A percentile compares a stretch with the other conserved stretches of the same genome.
phyloP scores from a whole-genome alignment of 2,888 invertebrate species.

The Tetropium fuscum region DNA sequence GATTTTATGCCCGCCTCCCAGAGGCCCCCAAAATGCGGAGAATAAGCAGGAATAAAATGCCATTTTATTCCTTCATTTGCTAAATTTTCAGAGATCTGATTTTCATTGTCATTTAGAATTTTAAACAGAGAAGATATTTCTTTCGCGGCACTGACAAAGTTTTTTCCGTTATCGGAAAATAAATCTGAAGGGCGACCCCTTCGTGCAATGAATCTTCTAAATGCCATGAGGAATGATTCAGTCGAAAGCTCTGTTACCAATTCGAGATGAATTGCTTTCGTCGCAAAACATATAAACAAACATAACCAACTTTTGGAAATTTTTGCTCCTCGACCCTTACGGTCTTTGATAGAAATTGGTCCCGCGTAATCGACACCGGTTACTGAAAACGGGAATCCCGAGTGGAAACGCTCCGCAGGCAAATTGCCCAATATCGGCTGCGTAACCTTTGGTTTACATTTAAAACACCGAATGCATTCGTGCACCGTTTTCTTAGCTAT shows the following conservation, averaged over 20 bases:
- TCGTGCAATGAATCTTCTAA: neutral
- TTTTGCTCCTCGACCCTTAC: neutral
- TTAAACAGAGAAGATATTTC: too few relatives aligned
- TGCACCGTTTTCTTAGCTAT: neutral
- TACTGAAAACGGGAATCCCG: neutral
- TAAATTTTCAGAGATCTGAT: too few relatives aligned
- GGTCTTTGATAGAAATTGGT: neutral
- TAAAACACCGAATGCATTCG: neutral
- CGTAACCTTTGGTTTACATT: neutral
- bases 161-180: neutral
- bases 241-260: neutral
- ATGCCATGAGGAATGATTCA: neutral
- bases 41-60: constrained; percentile 9
- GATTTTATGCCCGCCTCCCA: constrained; percentile 24
- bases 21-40: constrained; percentile 12
- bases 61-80: neutral
- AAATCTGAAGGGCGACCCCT: neutral
- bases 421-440: neutral
- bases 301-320: neutral
- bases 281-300: neutral
- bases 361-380: neutral
- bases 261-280: neutral
- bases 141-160: neutral
- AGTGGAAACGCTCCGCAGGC: neutral
- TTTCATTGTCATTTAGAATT: too few relatives aligned